Evolutionary conservation across 2,113 vertebrate species (phyloP), one percentile per base, ranked within the genome.

Genomic region (Limanda limanda): DNA sequence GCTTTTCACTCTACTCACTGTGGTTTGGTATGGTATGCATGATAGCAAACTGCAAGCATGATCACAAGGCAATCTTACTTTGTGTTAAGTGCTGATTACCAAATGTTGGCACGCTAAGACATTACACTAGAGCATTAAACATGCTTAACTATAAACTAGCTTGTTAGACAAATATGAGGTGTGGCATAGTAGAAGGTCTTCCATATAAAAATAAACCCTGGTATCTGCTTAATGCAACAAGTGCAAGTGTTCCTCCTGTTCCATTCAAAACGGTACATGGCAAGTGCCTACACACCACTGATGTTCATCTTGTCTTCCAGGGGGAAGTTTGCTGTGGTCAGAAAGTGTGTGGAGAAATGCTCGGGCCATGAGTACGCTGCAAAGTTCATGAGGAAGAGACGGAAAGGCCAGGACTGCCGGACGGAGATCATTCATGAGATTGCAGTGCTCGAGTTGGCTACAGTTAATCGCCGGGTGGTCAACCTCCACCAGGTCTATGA

Each of bases 251-350:
- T 15, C 42, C 42, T 45, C 42, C 42, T 14, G 42, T 45, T 45
- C 1, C 12, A 45, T 45, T 45, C 42, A 14, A 3, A 15, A 15
- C 11, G 17, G 3, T 1, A 48, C 15, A 17, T 48, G 45, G 45
- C 45, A 42, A 54, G n/a, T 11, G 52, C n/a, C n/a, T 21, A 21
- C 52, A 24, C 58, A 18, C 1, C 5, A 1, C 11, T 84, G 23
- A 37, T 20, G 25, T 1, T n/a, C 74, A 3, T 10, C 57, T 37
- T 40, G 40, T 78, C 56, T 61, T 76, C 8, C 87, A 95, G 94
- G 85, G 94, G 94, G 2, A 95, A 95, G 72, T 95, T 95, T 78
- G 94, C 94, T 7, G 94, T 95, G 85, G 94, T 95, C 68, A 88
- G 93, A 62, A 94, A 95, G 72, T 95, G 93, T 62, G 92, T 94